A percentile compares a stretch with the other conserved stretches of the same genome.
phyloP scores from a whole-genome alignment of 2,797 vertebrate genomes.

The Cuculus canorus region DNA sequence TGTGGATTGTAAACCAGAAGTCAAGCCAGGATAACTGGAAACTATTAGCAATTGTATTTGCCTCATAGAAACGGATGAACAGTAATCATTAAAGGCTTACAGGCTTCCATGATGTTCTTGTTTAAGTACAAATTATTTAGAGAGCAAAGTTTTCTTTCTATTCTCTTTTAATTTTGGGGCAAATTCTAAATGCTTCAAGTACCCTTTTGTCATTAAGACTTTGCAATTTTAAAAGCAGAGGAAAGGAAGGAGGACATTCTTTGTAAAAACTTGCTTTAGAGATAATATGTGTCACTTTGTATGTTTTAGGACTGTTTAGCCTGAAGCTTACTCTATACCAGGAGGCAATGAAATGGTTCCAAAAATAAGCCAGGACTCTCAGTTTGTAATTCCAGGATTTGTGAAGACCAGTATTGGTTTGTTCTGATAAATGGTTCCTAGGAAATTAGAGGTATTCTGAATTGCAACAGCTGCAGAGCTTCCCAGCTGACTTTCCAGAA shows the following conservation, averaged over 20 bases:
- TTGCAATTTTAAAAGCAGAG: background rate
- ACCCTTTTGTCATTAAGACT: background rate
- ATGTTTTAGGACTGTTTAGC: background rate
- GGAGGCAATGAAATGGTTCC: background rate
- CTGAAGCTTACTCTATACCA: background rate
- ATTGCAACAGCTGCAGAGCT: background rate
- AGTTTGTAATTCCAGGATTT: background rate
- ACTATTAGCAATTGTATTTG: background rate
- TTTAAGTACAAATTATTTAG: background rate
- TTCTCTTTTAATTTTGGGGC: background rate
- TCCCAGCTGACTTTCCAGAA: slow-evolving; percentile 2
- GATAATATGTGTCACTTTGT: background rate
- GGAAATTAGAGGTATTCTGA: background rate
- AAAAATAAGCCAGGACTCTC: background rate
- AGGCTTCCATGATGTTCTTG: background rate
- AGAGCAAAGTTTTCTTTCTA: background rate
- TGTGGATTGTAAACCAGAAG: background rate
- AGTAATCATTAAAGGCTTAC: background rate
- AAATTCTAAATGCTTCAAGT: background rate
- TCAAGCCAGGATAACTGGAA: background rate
- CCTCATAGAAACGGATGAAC: background rate
- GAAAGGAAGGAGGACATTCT: accelerated
- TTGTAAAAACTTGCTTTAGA: background rate
- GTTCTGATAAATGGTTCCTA: background rate
- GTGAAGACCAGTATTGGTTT: background rate